Evolutionary conservation across 2,888 invertebrate genomes (phyloP).

Genomic region (Anoplius nigerrimus): DNA sequence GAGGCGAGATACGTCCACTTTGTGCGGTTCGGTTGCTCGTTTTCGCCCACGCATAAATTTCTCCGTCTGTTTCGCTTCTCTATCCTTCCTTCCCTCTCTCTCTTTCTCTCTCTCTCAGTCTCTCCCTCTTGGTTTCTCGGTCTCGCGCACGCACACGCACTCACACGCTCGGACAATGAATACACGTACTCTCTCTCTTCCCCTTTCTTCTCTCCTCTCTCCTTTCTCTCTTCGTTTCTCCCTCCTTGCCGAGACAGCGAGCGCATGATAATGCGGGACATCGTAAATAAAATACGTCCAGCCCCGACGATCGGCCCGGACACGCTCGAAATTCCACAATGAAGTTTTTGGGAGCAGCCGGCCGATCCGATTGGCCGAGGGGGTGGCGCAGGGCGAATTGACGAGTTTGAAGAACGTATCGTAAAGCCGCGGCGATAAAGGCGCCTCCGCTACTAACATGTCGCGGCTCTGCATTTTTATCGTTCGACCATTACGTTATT

Average conservation of each 20-base stretch:
- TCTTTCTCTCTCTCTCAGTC: conserved; percentile 18
- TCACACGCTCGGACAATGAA: conserved; percentile 36
- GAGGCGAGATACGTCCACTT: conserved; percentile 69
- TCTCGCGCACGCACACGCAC: conserved; percentile 17
- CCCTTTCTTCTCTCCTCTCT: neutral
- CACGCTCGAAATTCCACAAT: conserved; percentile 45
- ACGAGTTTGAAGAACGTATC: conserved; percentile 29
- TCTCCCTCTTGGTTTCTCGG: neutral
- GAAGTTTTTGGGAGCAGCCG: conserved; percentile 40
- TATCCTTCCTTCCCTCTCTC: conserved; percentile 1
- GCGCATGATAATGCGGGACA: conserved; percentile 55
- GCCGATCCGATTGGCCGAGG: conserved; percentile 33
- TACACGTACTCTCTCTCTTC: no score
- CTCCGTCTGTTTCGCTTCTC: conserved; percentile 38
- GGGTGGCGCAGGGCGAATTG: conserved; percentile 12
- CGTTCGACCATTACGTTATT: conserved; percentile 6
- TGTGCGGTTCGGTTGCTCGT: conserved; percentile 66
- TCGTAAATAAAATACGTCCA: conserved; percentile 54
- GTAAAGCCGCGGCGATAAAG: conserved; percentile 51
- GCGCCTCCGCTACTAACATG: conserved; percentile 47
- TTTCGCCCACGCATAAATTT: conserved; percentile 63
- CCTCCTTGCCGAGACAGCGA: conserved; percentile 7
- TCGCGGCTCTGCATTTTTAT: conserved; percentile 45
- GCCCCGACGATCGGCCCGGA: conserved; percentile 16
- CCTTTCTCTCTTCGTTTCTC: neutral